Conservation (phyloP, 2,888 invertebrate genomes). For the Acheta domesticus region DNA sequence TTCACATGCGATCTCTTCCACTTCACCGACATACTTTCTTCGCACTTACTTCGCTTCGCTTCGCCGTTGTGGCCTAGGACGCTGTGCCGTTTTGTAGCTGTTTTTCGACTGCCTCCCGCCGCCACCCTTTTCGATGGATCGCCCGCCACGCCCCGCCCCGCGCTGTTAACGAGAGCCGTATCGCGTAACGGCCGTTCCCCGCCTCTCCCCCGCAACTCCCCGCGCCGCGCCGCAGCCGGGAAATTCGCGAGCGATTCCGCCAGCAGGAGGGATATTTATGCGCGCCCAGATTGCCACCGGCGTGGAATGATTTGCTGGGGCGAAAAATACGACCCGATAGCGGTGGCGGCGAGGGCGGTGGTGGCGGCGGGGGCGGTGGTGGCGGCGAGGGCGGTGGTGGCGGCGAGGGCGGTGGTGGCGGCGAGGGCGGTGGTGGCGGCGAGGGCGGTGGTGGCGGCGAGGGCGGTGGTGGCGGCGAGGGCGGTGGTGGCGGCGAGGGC, state of each 20-base stretch:
- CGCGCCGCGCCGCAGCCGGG: not conserved
- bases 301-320: conserved; percentile 18
- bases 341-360: not conserved
- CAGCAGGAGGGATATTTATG: not conserved
- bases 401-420: not conserved
- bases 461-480: not conserved
- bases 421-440: not conserved
- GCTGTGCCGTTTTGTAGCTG: not conserved
- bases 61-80: too few relatives aligned
- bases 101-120: not conserved
- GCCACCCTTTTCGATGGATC: not conserved
- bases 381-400: not conserved
- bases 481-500: too few relatives aligned
- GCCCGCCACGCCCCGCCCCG: not conserved
- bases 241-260: conserved; percentile 18
- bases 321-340: conserved; percentile 10
- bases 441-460: not conserved
- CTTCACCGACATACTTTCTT: too few relatives aligned
- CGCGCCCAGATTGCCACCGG: not conserved
- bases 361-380: not conserved
- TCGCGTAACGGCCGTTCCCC: not conserved
- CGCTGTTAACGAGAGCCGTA: not conserved
- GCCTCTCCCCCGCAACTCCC: not conserved
- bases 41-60: too few relatives aligned
- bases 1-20: too few relatives aligned